phyloP scores from a whole-genome alignment of 2,888 invertebrate genomes.

The Ommatoiulus sabulosus region DNA sequence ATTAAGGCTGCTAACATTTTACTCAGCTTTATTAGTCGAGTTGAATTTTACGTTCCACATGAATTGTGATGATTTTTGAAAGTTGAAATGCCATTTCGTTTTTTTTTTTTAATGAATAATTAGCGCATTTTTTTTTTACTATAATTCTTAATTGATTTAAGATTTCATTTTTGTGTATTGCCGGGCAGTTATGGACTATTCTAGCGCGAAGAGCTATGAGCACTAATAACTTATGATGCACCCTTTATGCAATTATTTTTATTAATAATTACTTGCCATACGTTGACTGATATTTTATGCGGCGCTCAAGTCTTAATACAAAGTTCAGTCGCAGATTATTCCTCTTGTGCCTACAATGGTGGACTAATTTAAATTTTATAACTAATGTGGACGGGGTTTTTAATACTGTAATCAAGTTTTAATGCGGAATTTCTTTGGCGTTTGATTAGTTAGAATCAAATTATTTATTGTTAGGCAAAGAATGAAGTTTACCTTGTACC shows the following conservation, averaged over 20 bases:
- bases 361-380: constrained; percentile 1
- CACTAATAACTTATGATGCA: constrained; percentile 26
- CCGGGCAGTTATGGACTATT: not conserved
- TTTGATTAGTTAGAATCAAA: not conserved
- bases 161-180: not conserved
- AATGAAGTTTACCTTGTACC: not conserved
- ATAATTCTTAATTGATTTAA: not conserved
- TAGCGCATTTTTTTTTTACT: not conserved
- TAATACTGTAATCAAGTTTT: not conserved
- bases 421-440: not conserved
- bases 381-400: not conserved
- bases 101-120: not conserved
- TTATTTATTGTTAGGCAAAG: not conserved
- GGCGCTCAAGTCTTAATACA: not conserved
- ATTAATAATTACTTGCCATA: not conserved
- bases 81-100: not conserved
- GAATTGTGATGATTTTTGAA: not conserved
- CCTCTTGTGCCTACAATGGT: not conserved
- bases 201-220: not conserved
- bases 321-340: not conserved
- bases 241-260: not conserved
- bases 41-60: not conserved
- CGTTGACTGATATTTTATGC: not conserved
- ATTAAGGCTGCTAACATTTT: not conserved
- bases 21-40: not conserved